Base-by-base conservation (phyloP, 2,797 vertebrate species). In the Bucorvus abyssinicus region DNA sequence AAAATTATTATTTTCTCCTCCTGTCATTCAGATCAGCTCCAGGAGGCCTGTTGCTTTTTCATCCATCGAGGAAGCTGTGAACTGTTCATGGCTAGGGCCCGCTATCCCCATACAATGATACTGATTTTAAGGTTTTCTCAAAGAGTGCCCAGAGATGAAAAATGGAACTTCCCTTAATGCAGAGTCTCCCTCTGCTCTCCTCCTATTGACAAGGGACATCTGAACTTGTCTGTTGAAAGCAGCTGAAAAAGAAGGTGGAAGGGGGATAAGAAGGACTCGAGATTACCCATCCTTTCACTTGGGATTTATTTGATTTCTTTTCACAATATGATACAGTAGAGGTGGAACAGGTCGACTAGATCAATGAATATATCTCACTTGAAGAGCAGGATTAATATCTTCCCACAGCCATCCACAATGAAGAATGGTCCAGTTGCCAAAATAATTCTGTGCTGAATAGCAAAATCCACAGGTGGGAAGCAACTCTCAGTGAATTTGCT, bases 391-490 rank as follows among this genome's bases (percentile, higher is more conserved):
- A 94, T 91, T 96, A 96, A 32, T 90, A 77, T 85, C 93, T 95
- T 95, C 94, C 91, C 94, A 95, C 86, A 95, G 95, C 57, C 69
- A 90, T 92, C 78, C 75, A 95, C 96, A 96, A 87, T 85, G 89
- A 89, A 92, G 84, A 95, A 92, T 75, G 74, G 82, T 89, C 74
- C 78, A 81, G 78, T 15, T 95, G 96, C 90, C 95, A 95, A 95
- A 93, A 94, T 75, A 94, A 92, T 92, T 94, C 68, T 78, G 64
- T 49, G 89, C 76, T 94, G 87, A 96, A 93, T 60, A 95, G 93
- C 9, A 2, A 89, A 94, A 96, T 94, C 96, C 88, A 85, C 90
- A 95, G 95, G 94, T 93, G 88, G 95, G 81, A 90, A 89, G 78
- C 57, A 80, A 79, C 78, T 85, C 84, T 63, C 36, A 44, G 60